Conservation (phyloP, 2,113 vertebrate genomes). For the Sander vitreus region DNA sequence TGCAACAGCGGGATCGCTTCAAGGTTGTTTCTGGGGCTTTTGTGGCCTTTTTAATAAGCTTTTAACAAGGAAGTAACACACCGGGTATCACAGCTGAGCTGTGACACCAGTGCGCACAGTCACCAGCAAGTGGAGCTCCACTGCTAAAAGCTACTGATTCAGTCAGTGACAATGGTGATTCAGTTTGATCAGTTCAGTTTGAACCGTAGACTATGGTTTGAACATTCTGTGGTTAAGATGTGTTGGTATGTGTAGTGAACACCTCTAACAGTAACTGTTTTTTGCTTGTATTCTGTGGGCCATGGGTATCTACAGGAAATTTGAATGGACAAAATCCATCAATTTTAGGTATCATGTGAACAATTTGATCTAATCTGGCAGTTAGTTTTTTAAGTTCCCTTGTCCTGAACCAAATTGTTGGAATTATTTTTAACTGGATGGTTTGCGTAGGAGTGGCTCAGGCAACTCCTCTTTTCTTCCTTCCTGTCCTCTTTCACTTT, state of each 20-base stretch:
- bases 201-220: no score
- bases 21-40: background rate
- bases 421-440: no score
- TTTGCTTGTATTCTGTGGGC: background rate
- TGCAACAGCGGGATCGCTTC: background rate
- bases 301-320: background rate
- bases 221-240: background rate
- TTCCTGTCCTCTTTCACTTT: background rate
- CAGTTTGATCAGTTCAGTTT: background rate
- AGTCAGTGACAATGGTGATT: background rate
- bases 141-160: background rate
- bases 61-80: background rate
- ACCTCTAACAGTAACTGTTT: background rate
- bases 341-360: background rate
- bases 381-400: background rate
- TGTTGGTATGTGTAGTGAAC: background rate
- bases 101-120: background rate
- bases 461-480: background rate
- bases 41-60: conserved; percentile 23
- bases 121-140: conserved; percentile 39
- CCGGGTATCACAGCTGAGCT: background rate
- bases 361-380: background rate
- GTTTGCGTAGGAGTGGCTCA: background rate
- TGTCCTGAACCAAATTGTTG: background rate
- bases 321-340: background rate